phyloP scores from a whole-genome alignment of 2,888 invertebrate genomes.

The Congeria kusceri region DNA sequence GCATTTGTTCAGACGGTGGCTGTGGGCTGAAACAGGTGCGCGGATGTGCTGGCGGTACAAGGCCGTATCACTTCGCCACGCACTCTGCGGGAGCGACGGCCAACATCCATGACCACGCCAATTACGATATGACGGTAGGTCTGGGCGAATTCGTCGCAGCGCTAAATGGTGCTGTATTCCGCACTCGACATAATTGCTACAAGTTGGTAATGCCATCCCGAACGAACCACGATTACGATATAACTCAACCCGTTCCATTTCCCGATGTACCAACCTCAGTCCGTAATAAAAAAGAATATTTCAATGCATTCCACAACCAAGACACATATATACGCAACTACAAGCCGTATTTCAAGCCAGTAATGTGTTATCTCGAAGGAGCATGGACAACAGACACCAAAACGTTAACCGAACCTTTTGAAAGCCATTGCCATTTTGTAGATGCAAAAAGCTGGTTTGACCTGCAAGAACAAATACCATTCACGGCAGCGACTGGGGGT shows the following conservation, averaged over 20 bases:
- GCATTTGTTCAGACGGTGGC: conserved; percentile 63
- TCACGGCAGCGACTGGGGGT: conserved; percentile 72
- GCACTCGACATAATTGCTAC: conserved; percentile 82
- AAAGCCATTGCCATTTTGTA: conserved; percentile 77
- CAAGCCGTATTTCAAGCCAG: conserved; percentile 76
- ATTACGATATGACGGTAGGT: conserved; percentile 75
- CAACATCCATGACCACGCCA: conserved; percentile 78
- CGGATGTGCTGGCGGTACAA: conserved; percentile 53
- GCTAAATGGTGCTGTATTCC: conserved; percentile 80
- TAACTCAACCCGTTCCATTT: conserved; percentile 73
- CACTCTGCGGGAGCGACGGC: conserved; percentile 54
- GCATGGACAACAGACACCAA: conserved; percentile 76
- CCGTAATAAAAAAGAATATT: conserved; percentile 69
- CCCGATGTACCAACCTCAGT: conserved; percentile 77
- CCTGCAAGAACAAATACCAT: conserved; percentile 76
- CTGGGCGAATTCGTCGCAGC: conserved; percentile 76
- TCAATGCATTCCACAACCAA: conserved; percentile 77
- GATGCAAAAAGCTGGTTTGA: conserved; percentile 76
- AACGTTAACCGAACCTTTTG: conserved; percentile 76
- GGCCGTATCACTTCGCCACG: conserved; percentile 62
- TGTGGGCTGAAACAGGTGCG: conserved; percentile 66
- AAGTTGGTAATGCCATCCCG: conserved; percentile 71
- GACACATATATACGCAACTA: too few relatives aligned
- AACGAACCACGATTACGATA: conserved; percentile 60
- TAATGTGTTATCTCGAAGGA: conserved; percentile 78